phyloP scores from a whole-genome alignment of 2,888 invertebrate genomes.

The Lithophane semibrunnea region DNA sequence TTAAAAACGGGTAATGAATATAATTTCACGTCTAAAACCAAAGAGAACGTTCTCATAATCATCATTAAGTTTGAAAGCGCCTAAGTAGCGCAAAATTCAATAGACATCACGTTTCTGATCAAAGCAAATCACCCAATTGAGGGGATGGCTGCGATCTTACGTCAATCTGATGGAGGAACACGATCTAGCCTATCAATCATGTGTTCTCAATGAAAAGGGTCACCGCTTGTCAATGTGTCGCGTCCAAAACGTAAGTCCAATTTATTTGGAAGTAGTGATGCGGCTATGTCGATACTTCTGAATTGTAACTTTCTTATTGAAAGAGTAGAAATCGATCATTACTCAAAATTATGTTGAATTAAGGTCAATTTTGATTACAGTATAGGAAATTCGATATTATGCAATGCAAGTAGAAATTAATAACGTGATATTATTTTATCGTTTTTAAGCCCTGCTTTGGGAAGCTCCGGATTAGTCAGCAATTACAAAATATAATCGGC shows the following conservation, averaged over 20 bases:
- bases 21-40: constrained; percentile 11
- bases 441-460: background rate
- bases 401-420: constrained; percentile 22
- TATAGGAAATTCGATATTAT: constrained; percentile 28
- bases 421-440: background rate
- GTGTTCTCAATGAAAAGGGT: constrained; percentile 68
- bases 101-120: constrained; percentile 49
- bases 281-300: constrained; percentile 3
- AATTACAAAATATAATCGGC: constrained; percentile 1
- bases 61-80: constrained; percentile 30
- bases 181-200: constrained; percentile 71
- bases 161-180: constrained; percentile 43
- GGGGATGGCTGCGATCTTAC: constrained; percentile 26
- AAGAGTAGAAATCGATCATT: constrained; percentile 20
- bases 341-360: constrained; percentile 28
- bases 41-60: constrained; percentile 17
- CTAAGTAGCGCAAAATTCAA: constrained; percentile 28
- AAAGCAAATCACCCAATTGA: constrained; percentile 58
- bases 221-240: constrained; percentile 72
- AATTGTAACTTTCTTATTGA: constrained; percentile 9
- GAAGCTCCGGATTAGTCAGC: background rate
- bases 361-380: constrained; percentile 33
- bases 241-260: constrained; percentile 64
- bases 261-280: constrained; percentile 40
- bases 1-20: constrained; percentile 15